Percentiles rank a stretch among this genome's conserved stretches.
Evolutionary conservation across 2,797 vertebrate species (phyloP).

Genomic region (Coendou prehensilis): DNA sequence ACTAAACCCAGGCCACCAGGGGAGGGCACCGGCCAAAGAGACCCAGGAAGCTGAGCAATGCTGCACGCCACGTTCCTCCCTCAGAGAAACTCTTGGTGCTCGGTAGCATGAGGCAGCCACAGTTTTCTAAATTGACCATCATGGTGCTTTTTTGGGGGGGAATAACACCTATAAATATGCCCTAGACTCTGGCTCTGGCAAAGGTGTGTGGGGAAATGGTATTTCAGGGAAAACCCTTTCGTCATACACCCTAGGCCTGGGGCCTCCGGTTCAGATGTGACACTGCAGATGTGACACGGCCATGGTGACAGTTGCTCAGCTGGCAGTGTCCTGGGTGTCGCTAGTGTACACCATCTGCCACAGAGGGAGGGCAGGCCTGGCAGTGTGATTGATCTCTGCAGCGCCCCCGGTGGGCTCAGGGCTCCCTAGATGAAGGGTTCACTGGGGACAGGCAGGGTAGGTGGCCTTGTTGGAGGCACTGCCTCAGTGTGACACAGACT

Average conservation of each 20-base stretch:
- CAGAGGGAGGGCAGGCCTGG: background rate
- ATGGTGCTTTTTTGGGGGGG: background rate
- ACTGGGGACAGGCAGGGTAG: background rate
- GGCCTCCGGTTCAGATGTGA: background rate
- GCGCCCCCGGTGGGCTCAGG: background rate
- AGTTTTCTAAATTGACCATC: background rate
- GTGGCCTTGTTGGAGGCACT: background rate
- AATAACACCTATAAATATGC: background rate
- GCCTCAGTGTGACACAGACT: background rate
- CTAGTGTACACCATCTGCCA: background rate
- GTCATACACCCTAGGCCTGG: fast-evolving
- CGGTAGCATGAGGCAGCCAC: fast-evolving
- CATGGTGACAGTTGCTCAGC: background rate
- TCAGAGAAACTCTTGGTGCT: background rate
- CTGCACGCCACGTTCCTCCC: background rate
- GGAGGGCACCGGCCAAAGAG: background rate
- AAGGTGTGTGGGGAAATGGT: background rate
- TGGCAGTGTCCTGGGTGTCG: background rate
- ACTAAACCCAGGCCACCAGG: background rate
- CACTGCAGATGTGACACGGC: no score
- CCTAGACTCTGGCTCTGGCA: background rate
- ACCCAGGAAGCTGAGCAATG: background rate
- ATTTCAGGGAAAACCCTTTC: background rate
- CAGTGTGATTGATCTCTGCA: background rate
- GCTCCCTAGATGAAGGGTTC: background rate